Percentiles rank a stretch among this genome's conserved stretches.
phyloP scores from a whole-genome alignment of 2,113 vertebrate species.

The Chloroceryle aenea region DNA sequence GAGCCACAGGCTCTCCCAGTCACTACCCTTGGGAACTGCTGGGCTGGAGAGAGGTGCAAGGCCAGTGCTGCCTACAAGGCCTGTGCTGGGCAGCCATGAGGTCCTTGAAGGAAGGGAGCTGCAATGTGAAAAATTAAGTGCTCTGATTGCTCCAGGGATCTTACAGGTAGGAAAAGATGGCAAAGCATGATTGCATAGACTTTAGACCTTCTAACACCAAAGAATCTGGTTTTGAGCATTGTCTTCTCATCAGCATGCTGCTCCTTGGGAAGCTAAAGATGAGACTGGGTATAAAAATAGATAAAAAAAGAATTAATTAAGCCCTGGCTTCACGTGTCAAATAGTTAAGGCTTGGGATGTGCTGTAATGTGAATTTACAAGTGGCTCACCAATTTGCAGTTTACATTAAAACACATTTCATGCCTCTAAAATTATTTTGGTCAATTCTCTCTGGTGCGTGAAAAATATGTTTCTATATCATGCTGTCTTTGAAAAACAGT shows the following conservation, averaged over 20 bases:
- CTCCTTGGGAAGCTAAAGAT: not conserved
- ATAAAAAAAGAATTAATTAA: not conserved
- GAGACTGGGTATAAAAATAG: not conserved
- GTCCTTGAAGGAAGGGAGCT: not conserved
- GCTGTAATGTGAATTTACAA: not conserved
- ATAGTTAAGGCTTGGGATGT: not conserved
- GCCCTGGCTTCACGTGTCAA: not conserved
- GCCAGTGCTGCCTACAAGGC: fast-evolving
- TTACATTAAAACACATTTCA: not conserved
- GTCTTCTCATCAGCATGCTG: not conserved
- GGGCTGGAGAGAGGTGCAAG: not conserved
- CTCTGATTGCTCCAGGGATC: not conserved
- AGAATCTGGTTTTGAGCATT: not conserved
- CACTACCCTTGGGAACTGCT: not conserved
- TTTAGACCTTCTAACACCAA: not conserved
- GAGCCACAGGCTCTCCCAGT: not conserved
- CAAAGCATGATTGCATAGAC: not conserved
- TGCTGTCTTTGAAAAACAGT: not conserved
- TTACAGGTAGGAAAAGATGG: not conserved
- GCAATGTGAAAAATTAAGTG: not conserved
- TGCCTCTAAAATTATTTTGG: not conserved
- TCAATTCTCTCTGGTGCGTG: not conserved
- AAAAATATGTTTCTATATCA: not conserved
- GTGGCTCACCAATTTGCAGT: not conserved
- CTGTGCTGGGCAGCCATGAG: not conserved